Percentiles rank a stretch among this genome's conserved stretches.
phyloP scores from a whole-genome alignment of 2,797 vertebrate genomes.

The Glyptemys insculpta region DNA sequence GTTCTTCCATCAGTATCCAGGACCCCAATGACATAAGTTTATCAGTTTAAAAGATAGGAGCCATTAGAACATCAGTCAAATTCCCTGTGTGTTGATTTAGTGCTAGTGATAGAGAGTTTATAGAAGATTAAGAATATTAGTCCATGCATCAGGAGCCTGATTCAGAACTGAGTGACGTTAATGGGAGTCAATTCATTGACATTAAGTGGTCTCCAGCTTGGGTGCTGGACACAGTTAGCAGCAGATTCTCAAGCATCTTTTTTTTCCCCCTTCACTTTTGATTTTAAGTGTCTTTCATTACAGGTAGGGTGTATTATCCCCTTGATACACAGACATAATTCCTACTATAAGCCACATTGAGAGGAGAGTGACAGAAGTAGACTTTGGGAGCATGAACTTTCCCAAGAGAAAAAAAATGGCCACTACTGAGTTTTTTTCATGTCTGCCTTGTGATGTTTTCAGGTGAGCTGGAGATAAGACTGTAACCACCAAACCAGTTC shows the following conservation, averaged over 20 bases:
- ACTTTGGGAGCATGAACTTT: neutral
- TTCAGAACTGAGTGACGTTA: neutral
- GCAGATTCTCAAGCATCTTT: neutral
- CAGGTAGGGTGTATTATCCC: neutral
- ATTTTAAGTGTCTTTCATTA: neutral
- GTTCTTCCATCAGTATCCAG: neutral
- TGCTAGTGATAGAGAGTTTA: neutral
- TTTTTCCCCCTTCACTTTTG: neutral
- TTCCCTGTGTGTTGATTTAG: neutral
- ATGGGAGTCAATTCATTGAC: neutral
- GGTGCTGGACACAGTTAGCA: too few species aligned
- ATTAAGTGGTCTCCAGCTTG: neutral
- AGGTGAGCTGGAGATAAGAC: neutral
- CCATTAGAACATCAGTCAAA: neutral
- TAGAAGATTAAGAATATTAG: constrained; percentile 20
- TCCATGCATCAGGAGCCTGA: neutral
- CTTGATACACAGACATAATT: neutral
- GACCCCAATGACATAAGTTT: neutral
- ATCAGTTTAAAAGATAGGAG: neutral
- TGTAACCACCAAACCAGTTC: neutral
- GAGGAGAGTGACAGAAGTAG: neutral
- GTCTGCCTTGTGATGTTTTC: neutral
- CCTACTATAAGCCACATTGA: fast-evolving
- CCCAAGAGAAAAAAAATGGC: neutral
- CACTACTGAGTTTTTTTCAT: constrained; percentile 2